Evolutionary conservation across 2,888 invertebrate genomes (phyloP).

Genomic region (Acanthococcus lagerstroemiae): DNA sequence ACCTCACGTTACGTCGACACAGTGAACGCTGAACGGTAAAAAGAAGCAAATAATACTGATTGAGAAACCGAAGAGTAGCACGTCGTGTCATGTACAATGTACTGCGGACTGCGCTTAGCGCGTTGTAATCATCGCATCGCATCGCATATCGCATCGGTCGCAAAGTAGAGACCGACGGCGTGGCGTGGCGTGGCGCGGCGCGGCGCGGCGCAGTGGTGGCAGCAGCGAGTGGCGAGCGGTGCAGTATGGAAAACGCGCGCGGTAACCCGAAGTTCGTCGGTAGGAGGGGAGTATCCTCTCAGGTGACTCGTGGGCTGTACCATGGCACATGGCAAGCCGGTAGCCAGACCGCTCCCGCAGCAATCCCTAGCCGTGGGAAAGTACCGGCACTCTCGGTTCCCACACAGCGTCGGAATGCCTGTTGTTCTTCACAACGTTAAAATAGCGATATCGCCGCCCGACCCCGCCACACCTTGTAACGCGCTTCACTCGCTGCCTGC

Average conservation of each 20-base stretch:
- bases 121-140: no score
- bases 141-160: no score
- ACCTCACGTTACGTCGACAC: no score
- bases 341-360: slow-evolving; percentile 29
- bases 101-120: neutral
- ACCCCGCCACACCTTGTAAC: neutral
- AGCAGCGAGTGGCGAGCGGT: neutral
- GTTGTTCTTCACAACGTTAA: slow-evolving; percentile 39
- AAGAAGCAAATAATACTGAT: no score
- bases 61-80: neutral
- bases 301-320: slow-evolving; percentile 28
- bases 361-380: slow-evolving; percentile 51
- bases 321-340: slow-evolving; percentile 30
- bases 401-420: slow-evolving; percentile 43
- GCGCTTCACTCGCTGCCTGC: slow-evolving; percentile 10
- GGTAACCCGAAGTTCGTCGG: neutral
- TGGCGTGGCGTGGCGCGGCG: neutral
- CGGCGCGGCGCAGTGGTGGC: no score
- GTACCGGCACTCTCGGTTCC: slow-evolving; percentile 53
- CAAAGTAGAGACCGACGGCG: neutral
- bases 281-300: neutral
- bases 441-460: slow-evolving; percentile 17
- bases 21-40: no score
- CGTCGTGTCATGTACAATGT: neutral
- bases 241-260: no score